phyloP scores from a whole-genome alignment of 2,888 invertebrate genomes.

The Vanessa cardui region DNA sequence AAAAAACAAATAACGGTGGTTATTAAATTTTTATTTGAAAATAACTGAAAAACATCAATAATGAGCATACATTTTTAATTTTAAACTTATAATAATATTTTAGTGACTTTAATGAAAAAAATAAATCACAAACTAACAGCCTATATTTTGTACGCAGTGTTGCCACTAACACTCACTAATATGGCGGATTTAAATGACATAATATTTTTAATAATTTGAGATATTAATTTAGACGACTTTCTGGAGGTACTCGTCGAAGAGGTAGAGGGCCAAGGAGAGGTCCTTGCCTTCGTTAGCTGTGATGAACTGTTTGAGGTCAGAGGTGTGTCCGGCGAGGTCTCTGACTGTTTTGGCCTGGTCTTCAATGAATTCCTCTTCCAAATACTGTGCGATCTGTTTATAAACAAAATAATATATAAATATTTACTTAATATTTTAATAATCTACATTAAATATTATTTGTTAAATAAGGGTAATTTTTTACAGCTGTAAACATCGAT shows the following conservation, averaged over 20 bases:
- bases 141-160: conserved; percentile 31
- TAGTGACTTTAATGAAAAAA: conserved; percentile 28
- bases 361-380: conserved; percentile 90
- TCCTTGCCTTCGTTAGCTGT: conserved; percentile 77
- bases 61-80: conserved; percentile 17
- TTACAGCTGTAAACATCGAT: too few species aligned
- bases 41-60: conserved; percentile 45
- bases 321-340: conserved; percentile 87
- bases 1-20: conserved; percentile 34
- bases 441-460: too few species aligned
- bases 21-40: conserved; percentile 50
- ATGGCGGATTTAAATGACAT: conserved; percentile 11
- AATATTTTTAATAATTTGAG: conserved; percentile 11
- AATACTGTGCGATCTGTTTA: conserved; percentile 85
- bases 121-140: conserved; percentile 34
- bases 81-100: conserved; percentile 33
- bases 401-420: conserved; percentile 15
- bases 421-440: too few species aligned
- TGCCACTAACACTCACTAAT: conserved; percentile 23
- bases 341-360: conserved; percentile 87
- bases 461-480: too few species aligned
- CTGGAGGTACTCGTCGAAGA: conserved; percentile 88
- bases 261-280: conserved; percentile 85
- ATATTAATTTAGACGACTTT: conserved; percentile 58
- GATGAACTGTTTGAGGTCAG: conserved; percentile 87